Evolutionary conservation across 2,888 invertebrate genomes (phyloP), one percentile per base, ranked within the genome.

Genomic region (Syrphus vitripennis): DNA sequence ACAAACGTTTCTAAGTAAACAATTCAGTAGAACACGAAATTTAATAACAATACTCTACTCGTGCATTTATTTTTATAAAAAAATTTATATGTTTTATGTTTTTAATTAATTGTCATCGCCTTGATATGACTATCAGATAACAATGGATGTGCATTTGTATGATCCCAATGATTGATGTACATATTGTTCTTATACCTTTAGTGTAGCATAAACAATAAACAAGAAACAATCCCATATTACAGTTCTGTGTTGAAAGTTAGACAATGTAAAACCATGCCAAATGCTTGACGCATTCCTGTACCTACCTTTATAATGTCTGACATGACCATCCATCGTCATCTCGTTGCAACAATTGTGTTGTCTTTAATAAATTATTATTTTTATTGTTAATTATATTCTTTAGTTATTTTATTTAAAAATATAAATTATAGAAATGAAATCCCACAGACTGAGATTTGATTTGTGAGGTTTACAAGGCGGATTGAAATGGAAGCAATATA

Each of bases 21-120:
- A 55, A 59, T 69, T 53, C 67, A 29, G 45, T 50, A n/a, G n/a
- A 45, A 45, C 37, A 76, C 29, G 50, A 78, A 29, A 61, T 53
- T 72, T 59, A 53, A 42, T 57, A 83, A 42, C 24, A 4, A 45
- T 50, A 24, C 65, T 57, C 37, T 31, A 19, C 45, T 16, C 16
- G 42, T 42, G 7, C 16, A 42, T 1, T 42, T 16, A 16, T 26
- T 26, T 26, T n/a, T 40, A n/a, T 29, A 37, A 29, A 40, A 14
- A 37, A 50, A 50, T 50, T 50, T 50, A 16, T 67, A 16, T 53
- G 21, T 29, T 70, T n/a, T 70, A 63, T 67, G 29, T 77, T 61
- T 40, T 78, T 86, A 86, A 86, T 86, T 82, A 86, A 86, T 78
- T 86, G 86, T 86, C 86, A 82, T 74, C 86, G 77, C 86, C 77